phyloP scores from a whole-genome alignment of 1,140 invertebrate species.

The Drosophila ercepeae region DNA sequence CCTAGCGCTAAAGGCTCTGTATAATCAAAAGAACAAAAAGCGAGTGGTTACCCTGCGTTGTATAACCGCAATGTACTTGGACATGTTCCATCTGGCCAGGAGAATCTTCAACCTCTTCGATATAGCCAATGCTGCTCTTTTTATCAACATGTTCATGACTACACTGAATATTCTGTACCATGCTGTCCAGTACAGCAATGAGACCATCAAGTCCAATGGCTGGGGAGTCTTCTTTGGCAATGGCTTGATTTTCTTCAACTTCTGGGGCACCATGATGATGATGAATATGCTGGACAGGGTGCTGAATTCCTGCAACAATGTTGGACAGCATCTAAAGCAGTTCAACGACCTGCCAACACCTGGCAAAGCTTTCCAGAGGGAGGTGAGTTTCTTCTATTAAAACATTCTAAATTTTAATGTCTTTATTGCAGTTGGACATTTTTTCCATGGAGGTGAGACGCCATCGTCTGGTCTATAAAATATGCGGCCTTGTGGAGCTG shows the following conservation, averaged over 20 bases:
- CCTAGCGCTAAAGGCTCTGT: conserved; percentile 30
- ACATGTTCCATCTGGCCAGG: conserved; percentile 32
- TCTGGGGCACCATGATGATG: conserved; percentile 6
- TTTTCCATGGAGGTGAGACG: conserved; percentile 30
- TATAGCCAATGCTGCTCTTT: conserved; percentile 30
- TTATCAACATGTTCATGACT: conserved; percentile 46
- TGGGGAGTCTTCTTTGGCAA: conserved; percentile 26
- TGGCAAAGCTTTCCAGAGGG: conserved; percentile 7
- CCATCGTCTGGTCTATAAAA: conserved; percentile 45
- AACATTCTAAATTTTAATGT: background rate
- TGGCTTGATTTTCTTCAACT: conserved; percentile 18
- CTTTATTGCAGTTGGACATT: conserved; percentile 36
- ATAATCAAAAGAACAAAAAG: background rate
- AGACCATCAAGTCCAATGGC: conserved; percentile 22
- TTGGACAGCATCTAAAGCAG: conserved; percentile 18
- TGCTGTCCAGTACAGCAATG: conserved; percentile 56
- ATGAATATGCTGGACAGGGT: conserved; percentile 52
- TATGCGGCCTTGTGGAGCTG: conserved; percentile 43
- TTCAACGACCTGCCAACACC: conserved; percentile 35
- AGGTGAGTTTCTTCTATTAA: conserved; percentile 17
- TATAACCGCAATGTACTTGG: conserved; percentile 30
- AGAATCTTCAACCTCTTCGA: conserved; percentile 36
- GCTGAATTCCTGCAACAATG: conserved; percentile 46
- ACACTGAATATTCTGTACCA: conserved; percentile 58
- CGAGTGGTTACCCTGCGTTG: conserved; percentile 2